These are phyloP conservation scores for Epinephelus fuscoguttatus DNA, from an alignment of 2,113 vertebrate species.

Conservation along the genomic window DNA sequence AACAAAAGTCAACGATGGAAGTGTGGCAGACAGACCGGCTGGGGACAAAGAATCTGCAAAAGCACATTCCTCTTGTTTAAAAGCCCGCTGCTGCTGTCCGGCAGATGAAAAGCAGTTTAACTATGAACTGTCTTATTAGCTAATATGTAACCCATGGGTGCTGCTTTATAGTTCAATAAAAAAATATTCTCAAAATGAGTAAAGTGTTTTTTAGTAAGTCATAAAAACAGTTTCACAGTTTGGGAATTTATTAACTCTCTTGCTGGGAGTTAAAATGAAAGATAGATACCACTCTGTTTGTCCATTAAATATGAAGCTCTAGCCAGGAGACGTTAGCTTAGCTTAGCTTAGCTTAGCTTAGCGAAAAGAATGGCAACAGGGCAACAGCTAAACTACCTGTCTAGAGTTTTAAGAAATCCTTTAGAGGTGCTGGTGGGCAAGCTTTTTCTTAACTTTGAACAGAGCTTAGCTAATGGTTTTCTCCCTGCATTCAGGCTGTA, in stretches of 20 bases:
- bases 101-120: neutral
- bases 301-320: neutral
- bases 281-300: neutral
- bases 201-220: neutral
- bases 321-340: neutral
- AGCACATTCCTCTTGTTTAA: neutral
- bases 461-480: neutral
- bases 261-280: neutral
- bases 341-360: too few relatives aligned
- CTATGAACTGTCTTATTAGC: neutral
- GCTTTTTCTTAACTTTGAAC: neutral
- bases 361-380: neutral
- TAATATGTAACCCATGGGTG: neutral
- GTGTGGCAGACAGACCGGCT: neutral
- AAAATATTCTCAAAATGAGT: neutral
- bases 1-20: neutral
- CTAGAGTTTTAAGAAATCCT: neutral
- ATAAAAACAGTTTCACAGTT: neutral
- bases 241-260: too few relatives aligned
- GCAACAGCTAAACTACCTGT: neutral
- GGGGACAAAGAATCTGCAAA: neutral
- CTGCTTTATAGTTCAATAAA: conserved; percentile 1
- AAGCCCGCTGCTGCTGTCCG: neutral
- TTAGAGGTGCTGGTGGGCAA: neutral
- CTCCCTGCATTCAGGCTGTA: neutral